Percentiles rank a stretch among this genome's conserved stretches.
Evolutionary conservation across 2,888 invertebrate species (phyloP).

Genomic region (Drosophila borealis): DNA sequence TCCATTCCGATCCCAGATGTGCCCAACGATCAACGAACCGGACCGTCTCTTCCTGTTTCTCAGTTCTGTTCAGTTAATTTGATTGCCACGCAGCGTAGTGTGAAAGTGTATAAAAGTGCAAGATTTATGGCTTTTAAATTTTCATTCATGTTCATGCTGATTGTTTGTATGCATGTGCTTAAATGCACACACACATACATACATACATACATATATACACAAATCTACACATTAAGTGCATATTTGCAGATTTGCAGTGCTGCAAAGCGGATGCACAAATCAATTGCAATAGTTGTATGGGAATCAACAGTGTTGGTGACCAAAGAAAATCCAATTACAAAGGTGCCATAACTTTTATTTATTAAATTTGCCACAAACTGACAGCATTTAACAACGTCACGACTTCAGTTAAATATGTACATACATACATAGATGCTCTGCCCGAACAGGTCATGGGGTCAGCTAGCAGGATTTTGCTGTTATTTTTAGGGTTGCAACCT

Average conservation of each 20-base stretch:
- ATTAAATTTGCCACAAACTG: conserved; percentile 30
- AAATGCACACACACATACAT: neutral
- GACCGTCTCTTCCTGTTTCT: conserved; percentile 47
- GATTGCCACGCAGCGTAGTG: conserved; percentile 56
- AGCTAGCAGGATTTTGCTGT: conserved; percentile 2
- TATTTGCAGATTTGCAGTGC: conserved; percentile 17
- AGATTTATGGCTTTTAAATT: conserved; percentile 76
- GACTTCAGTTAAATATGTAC: conserved; percentile 30
- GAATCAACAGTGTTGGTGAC: conserved; percentile 33
- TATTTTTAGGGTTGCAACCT: conserved; percentile 1
- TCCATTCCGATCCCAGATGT: conserved; percentile 36
- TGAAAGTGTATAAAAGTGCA: conserved; percentile 47
- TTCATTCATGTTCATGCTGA: conserved; percentile 60
- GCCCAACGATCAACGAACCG: conserved; percentile 42
- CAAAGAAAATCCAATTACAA: conserved; percentile 55
- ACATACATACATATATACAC: neutral
- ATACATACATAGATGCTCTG: neutral
- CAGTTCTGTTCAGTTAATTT: conserved; percentile 56
- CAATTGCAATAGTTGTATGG: conserved; percentile 50
- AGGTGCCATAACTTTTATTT: conserved; percentile 51
- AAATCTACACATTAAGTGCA: conserved; percentile 9
- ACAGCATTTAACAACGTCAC: conserved; percentile 33
- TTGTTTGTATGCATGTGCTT: conserved; percentile 33
- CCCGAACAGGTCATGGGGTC: conserved; percentile 21
- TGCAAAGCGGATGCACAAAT: conserved; percentile 64